A percentile compares a stretch with the other conserved stretches of the same genome.
Conservation (phyloP, 2,113 vertebrate species). For the Opisthocomus hoazin region DNA sequence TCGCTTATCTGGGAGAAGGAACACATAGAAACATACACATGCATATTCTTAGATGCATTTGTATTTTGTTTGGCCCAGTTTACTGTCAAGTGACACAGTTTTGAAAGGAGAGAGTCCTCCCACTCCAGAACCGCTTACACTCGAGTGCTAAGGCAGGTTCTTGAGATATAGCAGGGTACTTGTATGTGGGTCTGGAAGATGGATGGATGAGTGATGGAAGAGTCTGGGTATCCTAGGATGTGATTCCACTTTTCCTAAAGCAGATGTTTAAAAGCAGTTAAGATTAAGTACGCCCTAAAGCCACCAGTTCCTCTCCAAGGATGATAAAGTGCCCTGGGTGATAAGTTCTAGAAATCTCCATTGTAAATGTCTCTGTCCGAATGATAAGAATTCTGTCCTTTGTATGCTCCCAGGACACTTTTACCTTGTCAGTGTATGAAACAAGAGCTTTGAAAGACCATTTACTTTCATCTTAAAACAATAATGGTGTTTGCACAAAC, state of each 20-base stretch:
- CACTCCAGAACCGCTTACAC: not conserved
- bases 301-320: not conserved
- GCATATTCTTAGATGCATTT: not conserved
- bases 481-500: not conserved
- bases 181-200: no score
- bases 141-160: not conserved
- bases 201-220: no score
- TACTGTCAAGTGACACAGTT: not conserved
- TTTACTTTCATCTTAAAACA: not conserved
- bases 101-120: not conserved
- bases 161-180: not conserved
- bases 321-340: not conserved
- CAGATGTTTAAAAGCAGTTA: not conserved
- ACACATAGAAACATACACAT: not conserved
- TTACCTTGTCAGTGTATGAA: not conserved
- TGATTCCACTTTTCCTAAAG: not conserved
- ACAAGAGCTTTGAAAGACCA: not conserved
- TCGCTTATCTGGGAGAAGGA: not conserved
- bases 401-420: not conserved
- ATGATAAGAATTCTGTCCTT: not conserved
- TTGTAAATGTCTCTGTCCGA: not conserved
- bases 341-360: not conserved
- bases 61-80: not conserved
- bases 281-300: not conserved
- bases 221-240: not conserved